Percentiles rank a stretch among this genome's conserved stretches.
These are phyloP conservation scores for Hartigia nigra DNA, from an alignment of 2,888 invertebrate species.

Conservation along the genomic window DNA sequence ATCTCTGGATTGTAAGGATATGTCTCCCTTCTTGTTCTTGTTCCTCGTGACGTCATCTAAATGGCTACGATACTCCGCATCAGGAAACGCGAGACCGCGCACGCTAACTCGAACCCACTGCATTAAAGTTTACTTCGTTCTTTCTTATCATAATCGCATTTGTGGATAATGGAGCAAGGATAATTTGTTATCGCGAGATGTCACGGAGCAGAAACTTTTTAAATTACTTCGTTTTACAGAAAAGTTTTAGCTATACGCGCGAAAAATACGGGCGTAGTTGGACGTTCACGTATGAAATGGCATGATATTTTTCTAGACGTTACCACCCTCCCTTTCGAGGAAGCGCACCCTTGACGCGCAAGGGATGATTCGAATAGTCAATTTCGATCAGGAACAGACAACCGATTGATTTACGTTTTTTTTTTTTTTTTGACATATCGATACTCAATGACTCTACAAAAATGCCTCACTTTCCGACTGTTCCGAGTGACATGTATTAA, in stretches of 20 bases:
- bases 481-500: background rate
- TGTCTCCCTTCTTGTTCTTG: background rate
- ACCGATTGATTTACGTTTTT: background rate
- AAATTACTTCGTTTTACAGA: conserved; percentile 62
- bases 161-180: conserved; percentile 64
- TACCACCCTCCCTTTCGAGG: background rate
- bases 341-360: background rate
- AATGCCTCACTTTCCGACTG: background rate
- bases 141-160: conserved; percentile 66
- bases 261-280: conserved; percentile 57
- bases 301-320: conserved; percentile 18
- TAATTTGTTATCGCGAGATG: conserved; percentile 65
- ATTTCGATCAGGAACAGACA: background rate
- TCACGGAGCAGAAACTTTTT: conserved; percentile 65
- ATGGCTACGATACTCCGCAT: background rate
- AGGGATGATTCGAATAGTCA: background rate
- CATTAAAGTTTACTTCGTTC: conserved; percentile 60
- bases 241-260: conserved; percentile 49
- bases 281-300: conserved; percentile 49
- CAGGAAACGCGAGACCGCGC: background rate
- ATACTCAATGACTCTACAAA: background rate
- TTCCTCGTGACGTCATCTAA: conserved; percentile 1
- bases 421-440: background rate
- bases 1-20: background rate
- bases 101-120: conserved; percentile 41